Evolutionary conservation across 2,888 invertebrate species (phyloP).

Genomic region (Carpatolechia fugitivella): DNA sequence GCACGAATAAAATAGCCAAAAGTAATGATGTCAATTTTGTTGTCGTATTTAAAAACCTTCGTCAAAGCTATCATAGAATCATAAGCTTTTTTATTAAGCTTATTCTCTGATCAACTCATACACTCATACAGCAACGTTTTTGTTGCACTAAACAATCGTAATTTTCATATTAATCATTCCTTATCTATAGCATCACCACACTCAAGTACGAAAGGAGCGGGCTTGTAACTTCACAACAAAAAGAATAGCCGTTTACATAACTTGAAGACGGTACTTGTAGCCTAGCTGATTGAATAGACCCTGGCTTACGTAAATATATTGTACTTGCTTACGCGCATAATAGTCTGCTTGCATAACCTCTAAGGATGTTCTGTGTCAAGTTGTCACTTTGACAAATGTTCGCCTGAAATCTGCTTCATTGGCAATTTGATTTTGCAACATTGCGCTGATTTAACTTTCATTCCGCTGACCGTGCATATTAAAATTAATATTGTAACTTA

Average conservation of each 20-base stretch:
- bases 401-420: neutral
- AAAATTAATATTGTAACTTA: too few relatives aligned
- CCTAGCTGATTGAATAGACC: conserved; percentile 60
- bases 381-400: conserved; percentile 6
- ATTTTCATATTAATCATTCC: too few relatives aligned
- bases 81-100: too few relatives aligned
- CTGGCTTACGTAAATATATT: conserved; percentile 68
- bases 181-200: neutral
- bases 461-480: too few relatives aligned
- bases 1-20: too few relatives aligned
- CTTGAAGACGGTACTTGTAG: conserved; percentile 52
- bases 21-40: too few relatives aligned
- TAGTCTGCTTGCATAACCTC: conserved; percentile 51
- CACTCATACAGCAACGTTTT: too few relatives aligned
- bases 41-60: too few relatives aligned
- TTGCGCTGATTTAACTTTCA: neutral
- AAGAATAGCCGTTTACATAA: conserved; percentile 58
- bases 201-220: conserved; percentile 35
- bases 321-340: conserved; percentile 52
- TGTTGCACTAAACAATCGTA: too few relatives aligned
- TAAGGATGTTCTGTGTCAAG: conserved; percentile 36
- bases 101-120: too few relatives aligned
- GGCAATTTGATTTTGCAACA: neutral
- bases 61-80: too few relatives aligned
- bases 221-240: conserved; percentile 22